Percentiles rank a stretch among this genome's conserved stretches.
phyloP scores from a whole-genome alignment of 2,797 vertebrate genomes.

The Enteromius mattozi region DNA sequence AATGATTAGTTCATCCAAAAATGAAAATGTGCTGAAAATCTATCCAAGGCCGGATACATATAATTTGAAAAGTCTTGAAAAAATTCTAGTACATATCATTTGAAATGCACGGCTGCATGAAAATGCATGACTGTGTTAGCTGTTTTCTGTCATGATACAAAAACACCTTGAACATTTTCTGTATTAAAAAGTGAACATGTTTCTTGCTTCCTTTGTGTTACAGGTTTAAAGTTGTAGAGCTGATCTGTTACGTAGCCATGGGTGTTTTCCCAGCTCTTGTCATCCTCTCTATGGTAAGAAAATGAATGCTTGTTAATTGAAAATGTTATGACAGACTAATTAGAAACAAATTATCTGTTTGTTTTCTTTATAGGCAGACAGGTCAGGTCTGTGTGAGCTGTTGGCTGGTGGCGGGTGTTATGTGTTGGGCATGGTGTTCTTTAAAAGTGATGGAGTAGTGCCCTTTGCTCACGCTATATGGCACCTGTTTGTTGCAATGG shows the following conservation, averaged over 20 bases:
- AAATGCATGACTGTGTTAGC: not conserved
- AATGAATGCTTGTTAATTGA: not conserved
- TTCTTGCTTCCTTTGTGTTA: not conserved
- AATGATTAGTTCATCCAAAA: not conserved
- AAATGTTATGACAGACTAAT: not conserved
- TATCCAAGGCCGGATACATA: not conserved
- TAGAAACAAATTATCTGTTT: not conserved
- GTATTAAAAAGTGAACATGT: not conserved
- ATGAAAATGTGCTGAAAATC: not conserved
- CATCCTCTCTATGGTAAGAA: constrained; percentile 93
- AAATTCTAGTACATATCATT: not conserved
- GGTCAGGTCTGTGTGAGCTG: constrained; percentile 88
- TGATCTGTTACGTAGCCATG: constrained; percentile 92
- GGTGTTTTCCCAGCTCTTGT: constrained; percentile 92
- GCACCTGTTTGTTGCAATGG: constrained; percentile 94
- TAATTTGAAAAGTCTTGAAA: not conserved
- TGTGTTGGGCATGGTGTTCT: constrained; percentile 93
- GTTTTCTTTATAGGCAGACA: constrained; percentile 81
- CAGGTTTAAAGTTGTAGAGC: constrained; percentile 94
- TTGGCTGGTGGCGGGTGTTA: constrained; percentile 88
- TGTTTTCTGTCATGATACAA: not conserved
- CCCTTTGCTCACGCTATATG: constrained; percentile 97
- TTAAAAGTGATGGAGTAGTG: constrained; percentile 94
- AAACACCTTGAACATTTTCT: not conserved
- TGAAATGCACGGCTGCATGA: not conserved